Evolutionary conservation across 1,140 invertebrate species (phyloP), one percentile per base, ranked within the genome.

Genomic region (Trachelipus rathkii): DNA sequence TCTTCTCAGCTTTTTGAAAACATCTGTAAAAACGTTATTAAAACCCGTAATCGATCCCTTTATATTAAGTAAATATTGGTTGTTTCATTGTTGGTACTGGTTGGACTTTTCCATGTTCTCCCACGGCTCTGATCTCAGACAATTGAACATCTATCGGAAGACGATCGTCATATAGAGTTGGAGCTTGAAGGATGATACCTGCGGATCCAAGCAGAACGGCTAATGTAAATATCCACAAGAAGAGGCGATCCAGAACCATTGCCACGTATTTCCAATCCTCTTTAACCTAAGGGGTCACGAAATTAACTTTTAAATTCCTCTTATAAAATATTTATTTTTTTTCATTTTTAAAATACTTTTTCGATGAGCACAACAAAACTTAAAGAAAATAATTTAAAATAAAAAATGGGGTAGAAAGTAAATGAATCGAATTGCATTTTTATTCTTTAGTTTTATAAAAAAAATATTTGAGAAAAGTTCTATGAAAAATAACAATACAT

Each of bases 111-210:
- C 73, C 75, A 7, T 67, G 71, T 9, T 33, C 69, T 10, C 75
- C 70, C 10, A 74, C 66, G 24, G 70, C 72, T 43, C 46, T 21
- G 24, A 76, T 76, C 33, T 76, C 75, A n/a, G 70, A 72, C 10
- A 76, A 21, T 23, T 72, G 45, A 19, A 24, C 23, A 67, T 85
- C 85, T 43, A 86, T 92, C 87, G 87, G 93, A 88, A 87, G 90
- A 89, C 87, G 90, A 83, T 94, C 92, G 85, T 95, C 94, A 86
- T 95, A 96, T 73, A 95, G 87, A 44, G 93, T 94, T 44, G 94
- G 94, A 77, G 94, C 94, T 86, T 95, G 94, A 53, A 95, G 87
- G 82, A 96, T 95, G 82, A 95, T 96, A n/a, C 93, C 94, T 21
- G 93, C 93, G 10, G 94, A 94, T 10, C 94, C 97, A 74, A 96